Evolutionary conservation across 2,113 vertebrate species (phyloP).

Genomic region (Thalassoma bifasciatum): DNA sequence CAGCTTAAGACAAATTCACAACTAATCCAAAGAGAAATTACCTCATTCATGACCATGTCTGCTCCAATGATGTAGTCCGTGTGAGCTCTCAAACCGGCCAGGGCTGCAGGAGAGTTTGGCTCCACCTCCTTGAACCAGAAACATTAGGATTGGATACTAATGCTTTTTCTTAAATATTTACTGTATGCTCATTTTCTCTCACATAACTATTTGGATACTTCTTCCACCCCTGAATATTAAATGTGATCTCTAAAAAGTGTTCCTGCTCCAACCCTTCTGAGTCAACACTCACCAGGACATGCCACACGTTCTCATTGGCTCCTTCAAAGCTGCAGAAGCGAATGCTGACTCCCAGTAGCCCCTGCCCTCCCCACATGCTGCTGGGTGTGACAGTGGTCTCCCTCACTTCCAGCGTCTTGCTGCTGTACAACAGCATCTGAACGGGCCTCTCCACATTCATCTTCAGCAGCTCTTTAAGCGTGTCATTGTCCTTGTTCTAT

Average conservation of each 20-base stretch:
- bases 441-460: slow-evolving; percentile 94
- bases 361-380: slow-evolving; percentile 95
- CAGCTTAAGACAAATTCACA: background rate
- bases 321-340: slow-evolving; percentile 98
- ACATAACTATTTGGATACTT: no score
- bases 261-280: background rate
- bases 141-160: background rate
- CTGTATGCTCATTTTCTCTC: no score
- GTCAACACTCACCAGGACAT: slow-evolving; percentile 89
- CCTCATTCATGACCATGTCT: slow-evolving; percentile 93
- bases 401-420: slow-evolving; percentile 93
- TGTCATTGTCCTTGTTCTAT: slow-evolving; percentile 97
- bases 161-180: no score
- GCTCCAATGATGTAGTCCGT: slow-evolving; percentile 97
- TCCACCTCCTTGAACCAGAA: slow-evolving; percentile 90
- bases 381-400: slow-evolving; percentile 93
- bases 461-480: slow-evolving; percentile 94
- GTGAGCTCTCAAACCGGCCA: slow-evolving; percentile 91
- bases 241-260: background rate
- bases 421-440: slow-evolving; percentile 95
- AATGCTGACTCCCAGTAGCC: slow-evolving; percentile 95
- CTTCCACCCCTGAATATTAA: background rate
- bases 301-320: slow-evolving; percentile 97
- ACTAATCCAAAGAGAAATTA: slow-evolving; percentile 11
- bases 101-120: slow-evolving; percentile 92